A percentile compares a stretch with the other conserved stretches of the same genome.
Evolutionary conservation across 2,797 vertebrate genomes (phyloP).

Genomic region (Eleutherodactylus coqui): DNA sequence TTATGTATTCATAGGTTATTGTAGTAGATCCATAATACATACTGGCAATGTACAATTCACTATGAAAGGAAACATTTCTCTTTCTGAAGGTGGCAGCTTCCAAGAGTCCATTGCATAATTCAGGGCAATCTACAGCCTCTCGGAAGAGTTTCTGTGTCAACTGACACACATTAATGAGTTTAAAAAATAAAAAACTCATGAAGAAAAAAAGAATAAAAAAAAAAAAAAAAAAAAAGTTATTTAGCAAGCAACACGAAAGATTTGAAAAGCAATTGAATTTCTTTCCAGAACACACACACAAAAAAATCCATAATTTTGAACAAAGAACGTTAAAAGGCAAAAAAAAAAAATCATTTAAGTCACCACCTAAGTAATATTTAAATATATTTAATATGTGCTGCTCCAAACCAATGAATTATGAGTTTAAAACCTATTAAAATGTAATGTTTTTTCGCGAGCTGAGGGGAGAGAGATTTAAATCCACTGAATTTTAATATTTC

Average conservation of each 20-base stretch:
- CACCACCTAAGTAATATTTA: slow-evolving; percentile 82
- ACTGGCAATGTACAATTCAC: background rate
- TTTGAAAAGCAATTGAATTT: background rate
- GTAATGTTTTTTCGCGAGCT: slow-evolving; percentile 82
- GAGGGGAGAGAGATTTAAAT: slow-evolving; percentile 85
- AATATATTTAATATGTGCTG: slow-evolving; percentile 82
- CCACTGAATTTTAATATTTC: slow-evolving; percentile 88
- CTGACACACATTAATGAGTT: background rate
- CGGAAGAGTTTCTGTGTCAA: background rate
- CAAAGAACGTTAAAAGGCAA: slow-evolving; percentile 71
- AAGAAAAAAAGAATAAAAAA: background rate
- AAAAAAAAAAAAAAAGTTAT: background rate
- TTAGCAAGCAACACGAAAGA: background rate
- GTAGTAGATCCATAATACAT: too few relatives aligned
- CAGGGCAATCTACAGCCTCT: background rate
- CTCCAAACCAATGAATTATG: slow-evolving; percentile 86
- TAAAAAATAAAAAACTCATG: background rate
- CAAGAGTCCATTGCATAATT: background rate
- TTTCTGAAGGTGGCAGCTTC: background rate
- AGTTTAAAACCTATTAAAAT: slow-evolving; percentile 88
- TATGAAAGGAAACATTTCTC: background rate
- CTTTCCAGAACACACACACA: background rate
- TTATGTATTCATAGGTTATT: too few relatives aligned
- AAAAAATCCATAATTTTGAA: slow-evolving; percentile 55
- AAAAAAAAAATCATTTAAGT: slow-evolving; percentile 75